Percentiles rank a stretch among this genome's conserved stretches.
Conservation (phyloP, 2,888 invertebrate genomes). For the Torymus texanus region DNA sequence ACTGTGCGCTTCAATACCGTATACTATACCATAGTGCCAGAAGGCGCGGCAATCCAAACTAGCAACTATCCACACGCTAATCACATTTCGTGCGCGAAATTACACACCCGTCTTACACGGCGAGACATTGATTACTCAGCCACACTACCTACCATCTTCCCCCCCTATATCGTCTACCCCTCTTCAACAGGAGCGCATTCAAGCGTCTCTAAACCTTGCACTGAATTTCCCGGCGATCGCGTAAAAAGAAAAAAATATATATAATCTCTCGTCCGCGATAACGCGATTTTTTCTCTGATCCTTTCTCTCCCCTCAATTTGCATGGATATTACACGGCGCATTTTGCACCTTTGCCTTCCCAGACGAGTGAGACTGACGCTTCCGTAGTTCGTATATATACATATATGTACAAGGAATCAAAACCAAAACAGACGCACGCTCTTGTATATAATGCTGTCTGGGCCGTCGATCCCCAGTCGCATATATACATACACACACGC, state of each 20-base stretch:
- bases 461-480: conserved; percentile 39
- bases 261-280: conserved; percentile 5
- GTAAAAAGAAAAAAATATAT: too few species aligned
- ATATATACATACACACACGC: not conserved
- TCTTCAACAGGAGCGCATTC: too few species aligned
- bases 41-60: too few species aligned
- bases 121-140: too few species aligned
- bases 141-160: too few species aligned
- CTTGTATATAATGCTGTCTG: conserved; percentile 36
- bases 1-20: too few species aligned
- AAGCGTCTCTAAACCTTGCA: too few species aligned
- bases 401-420: conserved; percentile 16
- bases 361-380: not conserved
- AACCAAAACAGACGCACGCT: conserved; percentile 39
- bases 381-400: not conserved
- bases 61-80: too few species aligned
- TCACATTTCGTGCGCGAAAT: too few species aligned
- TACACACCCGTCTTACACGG: too few species aligned
- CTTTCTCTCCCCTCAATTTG: not conserved
- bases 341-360: conserved; percentile 31
- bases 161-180: too few species aligned
- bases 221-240: conserved; percentile 6
- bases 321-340: conserved; percentile 43
- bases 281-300: not conserved
- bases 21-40: too few species aligned